Conservation (phyloP, 2,113 vertebrate genomes). For the Vanacampus margaritifer region DNA sequence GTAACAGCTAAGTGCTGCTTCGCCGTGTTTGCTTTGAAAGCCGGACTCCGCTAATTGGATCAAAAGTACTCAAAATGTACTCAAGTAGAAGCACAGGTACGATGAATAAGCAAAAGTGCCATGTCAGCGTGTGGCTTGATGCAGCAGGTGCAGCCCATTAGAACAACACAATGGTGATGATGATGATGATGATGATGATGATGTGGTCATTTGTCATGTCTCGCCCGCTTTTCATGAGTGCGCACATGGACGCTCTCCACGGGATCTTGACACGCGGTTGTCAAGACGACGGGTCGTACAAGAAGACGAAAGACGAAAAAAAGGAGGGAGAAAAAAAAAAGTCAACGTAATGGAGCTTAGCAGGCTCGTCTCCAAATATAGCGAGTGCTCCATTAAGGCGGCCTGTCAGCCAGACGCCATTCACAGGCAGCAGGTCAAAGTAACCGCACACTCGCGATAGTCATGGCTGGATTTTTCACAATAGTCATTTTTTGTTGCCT, state of each 20-base stretch:
- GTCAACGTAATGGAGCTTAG: constrained; percentile 39
- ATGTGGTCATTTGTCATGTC: not conserved
- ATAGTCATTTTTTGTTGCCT: too few species aligned
- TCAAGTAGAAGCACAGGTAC: too few species aligned
- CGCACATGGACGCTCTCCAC: not conserved
- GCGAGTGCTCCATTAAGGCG: constrained; percentile 20
- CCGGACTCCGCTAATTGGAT: too few species aligned
- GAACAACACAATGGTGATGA: not conserved
- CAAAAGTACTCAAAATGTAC: too few species aligned
- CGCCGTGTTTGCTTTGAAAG: too few species aligned
- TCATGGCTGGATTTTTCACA: not conserved
- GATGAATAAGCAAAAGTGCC: not conserved
- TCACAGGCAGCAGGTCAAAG: constrained; percentile 17
- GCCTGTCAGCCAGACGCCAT: constrained; percentile 28
- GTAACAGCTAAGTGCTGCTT: too few species aligned
- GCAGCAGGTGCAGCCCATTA: not conserved
- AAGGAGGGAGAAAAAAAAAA: constrained; percentile 17
- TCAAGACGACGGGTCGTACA: constrained; percentile 54
- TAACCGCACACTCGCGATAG: too few species aligned
- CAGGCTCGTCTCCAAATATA: constrained; percentile 41
- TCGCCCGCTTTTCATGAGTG: not conserved
- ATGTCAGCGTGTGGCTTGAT: not conserved
- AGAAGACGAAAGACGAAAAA: constrained; percentile 14
- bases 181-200: constrained; percentile 1
- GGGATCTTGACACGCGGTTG: constrained; percentile 42